phyloP scores from a whole-genome alignment of 2,888 invertebrate genomes.

The Rugalucina vietnamica region DNA sequence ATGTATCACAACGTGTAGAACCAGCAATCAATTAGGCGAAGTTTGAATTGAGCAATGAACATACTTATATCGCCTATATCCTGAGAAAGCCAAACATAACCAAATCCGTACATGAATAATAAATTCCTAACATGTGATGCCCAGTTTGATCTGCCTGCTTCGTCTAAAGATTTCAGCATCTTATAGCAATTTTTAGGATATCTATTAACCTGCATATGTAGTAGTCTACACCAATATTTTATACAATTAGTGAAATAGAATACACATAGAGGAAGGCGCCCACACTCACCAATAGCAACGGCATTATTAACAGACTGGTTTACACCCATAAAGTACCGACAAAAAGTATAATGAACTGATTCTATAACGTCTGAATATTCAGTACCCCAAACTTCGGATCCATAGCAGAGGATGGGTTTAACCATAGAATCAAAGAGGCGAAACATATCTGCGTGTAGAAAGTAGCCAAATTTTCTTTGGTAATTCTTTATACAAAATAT shows the following conservation, averaged over 20 bases:
- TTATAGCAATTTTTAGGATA: constrained; percentile 5
- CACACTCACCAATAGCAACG: constrained; percentile 35
- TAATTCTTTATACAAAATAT: constrained; percentile 4
- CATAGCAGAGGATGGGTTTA: constrained; percentile 17
- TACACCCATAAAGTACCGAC: constrained; percentile 22
- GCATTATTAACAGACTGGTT: constrained; percentile 19
- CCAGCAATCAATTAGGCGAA: no score
- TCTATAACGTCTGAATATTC: constrained; percentile 4
- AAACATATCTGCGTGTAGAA: not conserved
- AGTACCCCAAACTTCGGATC: constrained; percentile 7
- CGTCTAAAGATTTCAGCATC: constrained; percentile 12
- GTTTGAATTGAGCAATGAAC: no score
- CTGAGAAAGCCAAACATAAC: no score
- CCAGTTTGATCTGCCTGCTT: constrained; percentile 8
- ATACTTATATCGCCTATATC: no score
- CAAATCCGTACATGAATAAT: no score
- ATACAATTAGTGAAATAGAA: constrained; percentile 12
- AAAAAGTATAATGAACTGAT: constrained; percentile 32
- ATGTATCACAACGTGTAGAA: no score
- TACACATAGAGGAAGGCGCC: constrained; percentile 7
- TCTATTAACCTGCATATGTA: not conserved
- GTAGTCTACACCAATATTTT: constrained; percentile 17
- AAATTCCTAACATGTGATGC: not conserved
- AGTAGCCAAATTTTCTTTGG: constrained; percentile 13
- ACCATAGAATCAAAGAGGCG: constrained; percentile 12